Conservation (phyloP, 92 coral and sea anemone species). For the Palythoa grandiflora region DNA sequence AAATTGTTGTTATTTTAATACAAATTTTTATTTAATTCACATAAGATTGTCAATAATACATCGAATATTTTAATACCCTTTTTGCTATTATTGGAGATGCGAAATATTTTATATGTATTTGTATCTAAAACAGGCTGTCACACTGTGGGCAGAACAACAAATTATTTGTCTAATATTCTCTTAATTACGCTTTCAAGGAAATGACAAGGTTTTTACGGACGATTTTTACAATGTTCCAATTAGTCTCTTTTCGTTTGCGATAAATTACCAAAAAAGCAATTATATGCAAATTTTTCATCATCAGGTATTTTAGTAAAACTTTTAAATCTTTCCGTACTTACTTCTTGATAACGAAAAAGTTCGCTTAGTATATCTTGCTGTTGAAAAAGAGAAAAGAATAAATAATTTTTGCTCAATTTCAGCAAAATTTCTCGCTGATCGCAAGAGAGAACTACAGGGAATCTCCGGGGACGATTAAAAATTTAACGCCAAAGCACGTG, state of each 20-base stretch:
- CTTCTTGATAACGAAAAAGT: not conserved
- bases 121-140: constrained; percentile 3
- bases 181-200: constrained; percentile 31
- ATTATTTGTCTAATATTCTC: not conserved
- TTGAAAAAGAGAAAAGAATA: not conserved
- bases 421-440: not conserved
- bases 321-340: not conserved
- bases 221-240: constrained; percentile 29
- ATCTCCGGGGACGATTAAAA: constrained; percentile 34
- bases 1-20: not conserved
- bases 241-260: constrained; percentile 12
- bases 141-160: constrained; percentile 34
- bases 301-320: not conserved
- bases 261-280: constrained; percentile 17
- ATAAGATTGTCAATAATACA: not conserved
- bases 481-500: constrained; percentile 35
- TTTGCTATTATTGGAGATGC: not conserved
- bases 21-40: not conserved
- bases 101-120: not conserved
- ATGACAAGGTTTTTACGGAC: not conserved
- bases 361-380: not conserved
- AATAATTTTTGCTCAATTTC: not conserved
- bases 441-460: constrained; percentile 33
- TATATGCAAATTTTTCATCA: constrained; percentile 22
- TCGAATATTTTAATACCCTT: not conserved